Conservation (phyloP, 2,113 vertebrate genomes). For the Nesogale talazaci region DNA sequence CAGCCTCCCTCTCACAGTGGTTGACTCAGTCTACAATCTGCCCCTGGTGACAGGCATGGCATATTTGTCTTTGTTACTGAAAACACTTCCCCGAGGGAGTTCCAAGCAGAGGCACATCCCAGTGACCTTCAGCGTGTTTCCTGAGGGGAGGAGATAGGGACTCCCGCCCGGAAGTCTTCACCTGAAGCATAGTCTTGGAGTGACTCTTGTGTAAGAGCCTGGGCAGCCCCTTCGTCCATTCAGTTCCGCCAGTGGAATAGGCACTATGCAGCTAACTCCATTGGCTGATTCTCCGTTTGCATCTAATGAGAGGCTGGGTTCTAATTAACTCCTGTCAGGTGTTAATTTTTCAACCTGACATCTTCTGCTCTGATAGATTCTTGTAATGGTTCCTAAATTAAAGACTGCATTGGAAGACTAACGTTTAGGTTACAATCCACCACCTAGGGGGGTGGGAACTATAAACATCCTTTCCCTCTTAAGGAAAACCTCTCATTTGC, state of each 20-base stretch:
- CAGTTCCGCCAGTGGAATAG: neutral
- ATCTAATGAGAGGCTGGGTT: constrained; percentile 49
- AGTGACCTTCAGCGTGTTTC: neutral
- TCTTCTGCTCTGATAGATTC: constrained; percentile 75
- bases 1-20: constrained; percentile 56
- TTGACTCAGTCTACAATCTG: constrained; percentile 61
- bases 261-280: constrained; percentile 3
- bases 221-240: fast-evolving
- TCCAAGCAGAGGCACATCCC: constrained; percentile 8
- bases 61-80: constrained; percentile 76
- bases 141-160: constrained; percentile 3
- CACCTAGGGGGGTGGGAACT: constrained; percentile 45
- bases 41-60: constrained; percentile 62
- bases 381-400: constrained; percentile 71
- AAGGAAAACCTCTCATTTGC: constrained; percentile 77
- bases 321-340: constrained; percentile 64
- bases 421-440: constrained; percentile 66
- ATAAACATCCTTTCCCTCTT: constrained; percentile 73
- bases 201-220: neutral
- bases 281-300: constrained; percentile 41
- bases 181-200: neutral
- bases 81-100: constrained; percentile 60
- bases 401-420: constrained; percentile 60
- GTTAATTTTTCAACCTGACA: constrained; percentile 76
- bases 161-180: neutral